Conservation (phyloP, 1,140 invertebrate genomes). For the Daktulosphaira vitifoliae region DNA sequence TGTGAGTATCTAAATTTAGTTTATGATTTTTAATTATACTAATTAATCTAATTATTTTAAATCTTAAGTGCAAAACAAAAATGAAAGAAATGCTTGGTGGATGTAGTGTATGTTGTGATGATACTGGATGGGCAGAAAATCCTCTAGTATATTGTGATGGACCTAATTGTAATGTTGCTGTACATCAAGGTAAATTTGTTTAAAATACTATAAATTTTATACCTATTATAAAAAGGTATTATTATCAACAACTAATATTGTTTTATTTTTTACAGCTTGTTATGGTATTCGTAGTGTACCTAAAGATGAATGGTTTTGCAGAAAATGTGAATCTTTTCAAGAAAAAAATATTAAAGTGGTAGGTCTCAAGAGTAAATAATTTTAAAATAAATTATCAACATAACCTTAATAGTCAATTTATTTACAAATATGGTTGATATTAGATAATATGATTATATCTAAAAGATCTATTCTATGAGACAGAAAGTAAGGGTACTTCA, state of each 20-base stretch:
- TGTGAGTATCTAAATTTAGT: too few species aligned
- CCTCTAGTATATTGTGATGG: conserved; percentile 98
- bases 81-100: conserved; percentile 98
- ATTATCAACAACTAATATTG: conserved; percentile 5
- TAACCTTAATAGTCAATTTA: too few species aligned
- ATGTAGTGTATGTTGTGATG: conserved; percentile 98
- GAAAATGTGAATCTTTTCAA: conserved; percentile 86
- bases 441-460: too few species aligned
- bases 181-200: conserved; percentile 52
- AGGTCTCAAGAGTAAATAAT: conserved; percentile 41
- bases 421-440: too few species aligned
- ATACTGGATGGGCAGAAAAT: conserved; percentile 96
- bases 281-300: conserved; percentile 96
- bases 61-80: conserved; percentile 5
- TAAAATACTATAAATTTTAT: background rate
- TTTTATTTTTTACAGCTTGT: conserved; percentile 59
- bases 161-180: conserved; percentile 91
- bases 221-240: background rate
- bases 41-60: background rate
- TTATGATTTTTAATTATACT: background rate
- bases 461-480: too few species aligned
- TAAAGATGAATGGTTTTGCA: conserved; percentile 93
- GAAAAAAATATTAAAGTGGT: conserved; percentile 81
- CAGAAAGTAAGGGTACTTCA: too few species aligned
- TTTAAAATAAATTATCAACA: too few species aligned